Evolutionary conservation across 2,888 invertebrate genomes (phyloP), one percentile per base, ranked within the genome.

Genomic region (Cephus spinipes): DNA sequence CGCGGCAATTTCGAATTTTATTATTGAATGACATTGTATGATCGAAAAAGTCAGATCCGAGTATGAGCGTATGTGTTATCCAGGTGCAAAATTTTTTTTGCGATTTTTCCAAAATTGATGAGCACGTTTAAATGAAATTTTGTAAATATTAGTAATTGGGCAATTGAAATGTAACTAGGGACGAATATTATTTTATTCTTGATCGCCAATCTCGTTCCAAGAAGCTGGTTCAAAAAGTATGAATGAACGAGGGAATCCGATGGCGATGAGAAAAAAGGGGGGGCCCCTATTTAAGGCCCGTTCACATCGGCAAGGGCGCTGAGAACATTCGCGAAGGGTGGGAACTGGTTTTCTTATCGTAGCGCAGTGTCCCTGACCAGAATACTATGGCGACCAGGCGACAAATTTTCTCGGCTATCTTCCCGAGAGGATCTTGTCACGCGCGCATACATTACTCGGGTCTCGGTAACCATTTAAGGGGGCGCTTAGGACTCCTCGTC

Each of bases 401-500:
- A 87, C 87, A 86, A 87, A 87, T 87, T 87, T 86, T 86, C 85
- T 80, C 79, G 77, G 81, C 81, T 87, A 87, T 87, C 86, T 85
- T 85, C 79, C 76, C 81, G 80, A 80, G 84, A 86, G 83, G 82
- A 86, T 87, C 85, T 86, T 84, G 85, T 86, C 87, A 83, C 82
- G 85, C 82, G 79, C 74, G 77, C 75, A 79, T 80, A 77, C 73
- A 74, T 78, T 80, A 79, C 75, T 76, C 55, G 73, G 32, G 12
- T 31, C 71, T 55, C 15, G 55, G 55, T 55, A 55, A 6, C 55
- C 33, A 68, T 33, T 76, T 71, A 76, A 76, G 55, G 79, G 79
- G 68, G 78, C 79, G 78, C 71, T 80, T 74, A 74, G 30, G 76
- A 78, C 76, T 35, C 12, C 74, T 40, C n/a, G 74, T 11, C 73